Evolutionary conservation across 1,140 invertebrate species (phyloP), one percentile per base, ranked within the genome.

Genomic region (Lamellibrachia luymesi): DNA sequence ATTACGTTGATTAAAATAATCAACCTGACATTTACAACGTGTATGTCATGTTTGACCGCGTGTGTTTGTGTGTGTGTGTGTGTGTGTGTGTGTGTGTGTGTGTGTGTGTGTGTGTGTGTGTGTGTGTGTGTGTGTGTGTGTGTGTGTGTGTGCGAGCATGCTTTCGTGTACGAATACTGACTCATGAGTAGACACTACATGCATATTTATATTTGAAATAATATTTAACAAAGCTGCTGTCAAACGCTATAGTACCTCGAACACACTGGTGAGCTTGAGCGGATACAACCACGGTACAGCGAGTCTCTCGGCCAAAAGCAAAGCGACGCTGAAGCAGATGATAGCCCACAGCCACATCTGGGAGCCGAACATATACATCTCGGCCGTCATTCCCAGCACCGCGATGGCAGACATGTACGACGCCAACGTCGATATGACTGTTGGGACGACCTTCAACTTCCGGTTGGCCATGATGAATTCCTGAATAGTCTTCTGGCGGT

Each of bases 351-450:
- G 93, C 93, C 94, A 94, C 91, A 93, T 93, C 93, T 94, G 93
- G 22, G 93, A 92, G 2, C 94, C 94, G 50, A 94, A 93, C 4
- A 92, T 93, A 64, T 94, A 95, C 49, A 93, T 92, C 93, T 95
- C 95, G 6, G 95, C 95, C 4, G 94, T 94, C 22, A 93, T 91
- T 0, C 94, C 94, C 51, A 95, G 92, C 93, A 95, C 94, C 94
- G 94, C 94, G 17, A 95, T 95, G 50, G 94, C 94, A 2, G 95
- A 95, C 92, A 94, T 93, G 92, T 94, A 95, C 2, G 94, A 94
- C 2, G 94, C 94, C 56, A 93, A 52, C 27, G 93, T 50, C 38
- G 93, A 93, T 13, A 93, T 38, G 38, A 27, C 90, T 1, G 92
- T 91, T 17, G 93, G 93, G 17, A 51, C n/a, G 91, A 93, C 93